Evolutionary conservation across 2,113 vertebrate species (phyloP).

Genomic region (Triplophysa tibetana): DNA sequence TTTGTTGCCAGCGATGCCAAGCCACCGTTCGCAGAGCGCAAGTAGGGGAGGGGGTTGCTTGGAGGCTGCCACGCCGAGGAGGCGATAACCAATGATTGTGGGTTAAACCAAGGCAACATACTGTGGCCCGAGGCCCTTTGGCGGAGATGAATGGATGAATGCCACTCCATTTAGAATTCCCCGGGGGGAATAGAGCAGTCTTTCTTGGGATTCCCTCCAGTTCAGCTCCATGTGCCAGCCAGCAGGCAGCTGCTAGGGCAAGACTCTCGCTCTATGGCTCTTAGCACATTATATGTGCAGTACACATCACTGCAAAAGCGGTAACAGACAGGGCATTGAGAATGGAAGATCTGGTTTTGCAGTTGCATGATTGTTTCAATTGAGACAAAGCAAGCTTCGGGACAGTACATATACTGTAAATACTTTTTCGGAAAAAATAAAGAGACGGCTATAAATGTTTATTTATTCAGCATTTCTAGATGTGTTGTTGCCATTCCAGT

Average conservation of each 20-base stretch:
- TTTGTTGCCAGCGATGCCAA: conserved; percentile 21
- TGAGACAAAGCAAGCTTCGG: too few species aligned
- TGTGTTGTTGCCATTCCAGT: too few species aligned
- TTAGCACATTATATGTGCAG: conserved; percentile 1
- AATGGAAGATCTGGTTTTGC: too few species aligned
- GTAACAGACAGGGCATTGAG: neutral
- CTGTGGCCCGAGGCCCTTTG: conserved; percentile 52
- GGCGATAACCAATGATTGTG: conserved; percentile 39
- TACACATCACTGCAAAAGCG: neutral
- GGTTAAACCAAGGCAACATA: conserved; percentile 53
- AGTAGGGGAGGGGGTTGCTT: conserved; percentile 30
- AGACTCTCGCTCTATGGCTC: neutral
- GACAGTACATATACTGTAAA: too few species aligned
- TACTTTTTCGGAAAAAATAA: too few species aligned
- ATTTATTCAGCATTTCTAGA: too few species aligned
- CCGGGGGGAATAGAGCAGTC: conserved; percentile 44
- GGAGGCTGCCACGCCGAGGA: conserved; percentile 2
- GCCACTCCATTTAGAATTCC: conserved; percentile 52
- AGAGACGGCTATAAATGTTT: too few species aligned
- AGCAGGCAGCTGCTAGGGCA: conserved; percentile 46
- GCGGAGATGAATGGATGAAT: conserved; percentile 54
- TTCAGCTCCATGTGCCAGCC: conserved; percentile 43
- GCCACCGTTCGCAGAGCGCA: neutral
- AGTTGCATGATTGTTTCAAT: too few species aligned
- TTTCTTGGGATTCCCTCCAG: conserved; percentile 41